These are phyloP conservation scores for Damaliscus lunatus DNA, from an alignment of 2,113 vertebrate genomes.

Conservation along the genomic window DNA sequence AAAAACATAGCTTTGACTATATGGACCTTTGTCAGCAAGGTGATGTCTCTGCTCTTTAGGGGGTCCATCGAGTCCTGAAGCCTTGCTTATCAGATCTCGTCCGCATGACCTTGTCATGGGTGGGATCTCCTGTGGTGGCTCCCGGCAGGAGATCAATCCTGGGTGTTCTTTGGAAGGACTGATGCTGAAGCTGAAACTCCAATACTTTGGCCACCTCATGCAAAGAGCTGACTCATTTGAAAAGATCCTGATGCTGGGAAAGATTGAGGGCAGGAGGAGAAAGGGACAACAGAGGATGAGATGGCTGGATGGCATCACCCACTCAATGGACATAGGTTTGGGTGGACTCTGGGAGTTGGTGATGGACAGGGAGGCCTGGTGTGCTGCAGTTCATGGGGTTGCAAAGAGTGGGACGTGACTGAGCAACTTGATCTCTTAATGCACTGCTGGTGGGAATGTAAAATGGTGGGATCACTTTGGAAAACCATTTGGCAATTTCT, in stretches of 20 bases:
- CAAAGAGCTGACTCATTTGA: background rate
- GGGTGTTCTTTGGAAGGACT: background rate
- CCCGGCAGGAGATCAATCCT: background rate
- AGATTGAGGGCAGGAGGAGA: background rate
- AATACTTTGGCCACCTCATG: background rate
- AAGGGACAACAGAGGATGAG: background rate
- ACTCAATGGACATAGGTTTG: background rate
- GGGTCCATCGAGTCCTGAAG: no score
- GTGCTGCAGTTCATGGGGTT: background rate
- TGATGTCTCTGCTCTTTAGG: background rate
- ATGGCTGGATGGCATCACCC: background rate
- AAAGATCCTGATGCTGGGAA: background rate
- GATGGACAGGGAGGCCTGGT: background rate
- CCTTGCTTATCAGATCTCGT: no score
- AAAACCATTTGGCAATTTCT: background rate
- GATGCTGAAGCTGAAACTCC: background rate
- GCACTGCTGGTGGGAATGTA: background rate
- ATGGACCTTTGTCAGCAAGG: background rate
- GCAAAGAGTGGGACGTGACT: accelerated
- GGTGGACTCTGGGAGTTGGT: background rate
- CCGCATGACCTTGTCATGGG: no score
- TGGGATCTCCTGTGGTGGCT: no score
- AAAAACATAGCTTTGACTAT: background rate
- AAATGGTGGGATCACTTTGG: background rate
- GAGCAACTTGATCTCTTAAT: background rate